Evolutionary conservation across 2,113 vertebrate genomes (phyloP).

Genomic region (Pluvianellus socialis): DNA sequence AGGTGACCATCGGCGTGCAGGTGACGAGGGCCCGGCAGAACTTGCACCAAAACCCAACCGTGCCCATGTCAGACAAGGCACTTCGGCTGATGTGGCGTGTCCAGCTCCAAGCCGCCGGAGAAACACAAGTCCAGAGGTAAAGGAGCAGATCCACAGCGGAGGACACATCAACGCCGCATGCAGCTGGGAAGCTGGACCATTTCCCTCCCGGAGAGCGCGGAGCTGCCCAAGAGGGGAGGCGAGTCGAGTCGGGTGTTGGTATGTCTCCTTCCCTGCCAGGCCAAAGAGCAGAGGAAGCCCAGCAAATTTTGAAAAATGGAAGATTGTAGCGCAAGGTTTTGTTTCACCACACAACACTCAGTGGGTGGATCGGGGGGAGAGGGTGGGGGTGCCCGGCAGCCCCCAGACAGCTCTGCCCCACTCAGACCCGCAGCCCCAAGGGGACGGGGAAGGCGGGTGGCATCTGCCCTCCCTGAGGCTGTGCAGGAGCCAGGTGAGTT

Average conservation of each 20-base stretch:
- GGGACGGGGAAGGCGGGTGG: accelerated
- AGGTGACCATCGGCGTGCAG: not conserved
- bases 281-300: not conserved
- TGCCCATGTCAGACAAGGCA: not conserved
- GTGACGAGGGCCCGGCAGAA: not conserved
- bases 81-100: not conserved
- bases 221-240: not conserved
- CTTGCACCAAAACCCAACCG: accelerated
- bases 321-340: not conserved
- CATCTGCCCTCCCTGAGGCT: not conserved
- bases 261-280: not conserved
- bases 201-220: not conserved
- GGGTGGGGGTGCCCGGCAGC: not conserved
- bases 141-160: not conserved
- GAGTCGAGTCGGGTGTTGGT: not conserved
- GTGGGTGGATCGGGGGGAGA: not conserved
- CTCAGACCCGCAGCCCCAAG: not conserved
- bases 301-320: not conserved
- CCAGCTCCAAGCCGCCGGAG: not conserved
- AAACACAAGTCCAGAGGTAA: not conserved
- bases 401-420: not conserved
- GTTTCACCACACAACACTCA: not conserved
- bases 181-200: accelerated
- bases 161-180: accelerated
- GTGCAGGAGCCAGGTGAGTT: accelerated